Conservation (phyloP, 2,113 vertebrate species). For the Semnornis frantzii region DNA sequence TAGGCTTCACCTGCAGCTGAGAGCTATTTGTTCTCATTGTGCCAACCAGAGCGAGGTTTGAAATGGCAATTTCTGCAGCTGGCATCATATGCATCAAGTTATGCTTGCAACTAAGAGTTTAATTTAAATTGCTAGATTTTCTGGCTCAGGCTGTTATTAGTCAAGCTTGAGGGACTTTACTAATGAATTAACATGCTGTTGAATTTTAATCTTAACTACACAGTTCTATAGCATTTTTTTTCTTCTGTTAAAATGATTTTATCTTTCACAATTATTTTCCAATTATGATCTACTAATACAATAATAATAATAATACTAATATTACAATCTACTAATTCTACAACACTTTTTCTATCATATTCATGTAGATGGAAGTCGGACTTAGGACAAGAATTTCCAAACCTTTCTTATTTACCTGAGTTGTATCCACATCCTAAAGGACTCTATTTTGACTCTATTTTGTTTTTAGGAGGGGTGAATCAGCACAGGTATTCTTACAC, state of each 20-base stretch:
- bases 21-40: constrained; percentile 63
- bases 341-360: neutral
- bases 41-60: constrained; percentile 20
- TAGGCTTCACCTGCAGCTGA: constrained; percentile 71
- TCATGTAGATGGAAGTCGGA: neutral
- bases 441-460: neutral
- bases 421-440: neutral
- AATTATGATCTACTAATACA: no score
- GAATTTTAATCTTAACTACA: constrained; percentile 1
- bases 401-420: neutral
- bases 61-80: constrained; percentile 55
- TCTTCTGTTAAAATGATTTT: neutral
- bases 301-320: no score
- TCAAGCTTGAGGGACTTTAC: constrained; percentile 25
- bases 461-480: neutral
- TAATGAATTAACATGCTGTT: constrained; percentile 23
- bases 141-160: neutral
- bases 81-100: constrained; percentile 36
- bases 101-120: neutral
- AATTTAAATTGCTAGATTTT: constrained; percentile 30
- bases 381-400: neutral
- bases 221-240: neutral
- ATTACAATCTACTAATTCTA: neutral
- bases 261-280: neutral
- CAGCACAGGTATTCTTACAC: neutral